phyloP scores from a whole-genome alignment of 2,113 vertebrate species.

The Phocoena sinus region DNA sequence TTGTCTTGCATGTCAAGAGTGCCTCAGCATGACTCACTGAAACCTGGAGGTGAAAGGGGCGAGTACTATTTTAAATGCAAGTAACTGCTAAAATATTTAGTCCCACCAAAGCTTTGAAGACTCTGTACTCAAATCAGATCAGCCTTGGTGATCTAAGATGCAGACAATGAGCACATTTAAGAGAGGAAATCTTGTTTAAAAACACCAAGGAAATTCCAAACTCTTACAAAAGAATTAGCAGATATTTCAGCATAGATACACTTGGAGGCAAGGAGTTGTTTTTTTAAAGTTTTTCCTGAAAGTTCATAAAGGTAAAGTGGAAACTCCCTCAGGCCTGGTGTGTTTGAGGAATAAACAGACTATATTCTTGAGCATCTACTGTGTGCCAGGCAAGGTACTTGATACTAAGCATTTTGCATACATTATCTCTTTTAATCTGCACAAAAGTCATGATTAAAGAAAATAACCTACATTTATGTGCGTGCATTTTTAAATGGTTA shows the following conservation, averaged over 20 bases:
- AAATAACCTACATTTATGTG: not conserved
- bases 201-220: constrained; percentile 43
- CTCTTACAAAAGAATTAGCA: constrained; percentile 1
- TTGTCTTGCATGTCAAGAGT: not conserved
- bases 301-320: not conserved
- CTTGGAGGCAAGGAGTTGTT: not conserved
- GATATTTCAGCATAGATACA: not conserved
- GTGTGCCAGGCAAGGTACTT: not conserved
- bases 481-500: not conserved
- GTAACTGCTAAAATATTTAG: not conserved
- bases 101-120: not conserved
- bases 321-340: not conserved
- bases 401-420: not conserved
- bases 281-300: not conserved
- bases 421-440: not conserved
- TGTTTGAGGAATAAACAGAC: not conserved
- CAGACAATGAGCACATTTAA: not conserved
- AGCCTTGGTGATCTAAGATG: not conserved
- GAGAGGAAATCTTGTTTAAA: constrained; percentile 33
- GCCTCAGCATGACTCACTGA: not conserved
- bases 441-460: not conserved
- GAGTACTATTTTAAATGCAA: constrained; percentile 16
- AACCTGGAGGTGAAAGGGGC: not conserved
- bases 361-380: not conserved
- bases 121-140: not conserved